Percentiles rank a stretch among this genome's conserved stretches.
phyloP scores from a whole-genome alignment of 1,140 invertebrate species.

The Cydia amplana region DNA sequence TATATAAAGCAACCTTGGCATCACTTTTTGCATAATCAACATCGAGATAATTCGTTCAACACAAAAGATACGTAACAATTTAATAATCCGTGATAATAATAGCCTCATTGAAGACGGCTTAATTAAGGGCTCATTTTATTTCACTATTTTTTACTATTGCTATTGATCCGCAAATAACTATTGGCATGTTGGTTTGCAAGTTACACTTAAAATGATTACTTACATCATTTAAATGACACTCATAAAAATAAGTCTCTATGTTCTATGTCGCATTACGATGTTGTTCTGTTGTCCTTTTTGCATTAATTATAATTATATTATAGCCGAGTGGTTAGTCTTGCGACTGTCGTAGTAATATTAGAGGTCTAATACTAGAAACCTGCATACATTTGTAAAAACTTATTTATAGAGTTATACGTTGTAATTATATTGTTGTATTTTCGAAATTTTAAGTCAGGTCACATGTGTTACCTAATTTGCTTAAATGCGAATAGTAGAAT shows the following conservation, averaged over 20 bases:
- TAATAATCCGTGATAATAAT: slow-evolving; percentile 21
- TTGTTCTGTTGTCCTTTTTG: not conserved
- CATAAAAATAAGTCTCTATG: slow-evolving; percentile 3
- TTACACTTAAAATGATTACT: slow-evolving; percentile 3
- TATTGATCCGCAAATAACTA: not conserved
- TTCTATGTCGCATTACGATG: not conserved
- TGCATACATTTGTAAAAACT: too few species aligned
- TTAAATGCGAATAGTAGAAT: too few species aligned
- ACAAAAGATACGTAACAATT: slow-evolving; percentile 19
- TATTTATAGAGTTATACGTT: too few species aligned
- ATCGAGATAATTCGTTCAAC: slow-evolving; percentile 16
- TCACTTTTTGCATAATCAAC: slow-evolving; percentile 11
- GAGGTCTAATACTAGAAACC: too few species aligned
- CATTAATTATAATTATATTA: not conserved
- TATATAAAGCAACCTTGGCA: not conserved
- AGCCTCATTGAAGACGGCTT: slow-evolving; percentile 2
- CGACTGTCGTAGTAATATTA: not conserved
- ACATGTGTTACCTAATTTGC: too few species aligned
- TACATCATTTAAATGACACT: not conserved
- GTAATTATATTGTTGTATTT: too few species aligned
- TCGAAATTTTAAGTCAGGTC: too few species aligned
- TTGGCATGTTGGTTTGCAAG: not conserved
- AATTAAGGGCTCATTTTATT: slow-evolving; percentile 19
- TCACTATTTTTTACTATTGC: slow-evolving; percentile 7
- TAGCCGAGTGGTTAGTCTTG: not conserved